phyloP scores from a whole-genome alignment of 92 coral and sea anemone genomes.

The Heliopora coerulea region DNA sequence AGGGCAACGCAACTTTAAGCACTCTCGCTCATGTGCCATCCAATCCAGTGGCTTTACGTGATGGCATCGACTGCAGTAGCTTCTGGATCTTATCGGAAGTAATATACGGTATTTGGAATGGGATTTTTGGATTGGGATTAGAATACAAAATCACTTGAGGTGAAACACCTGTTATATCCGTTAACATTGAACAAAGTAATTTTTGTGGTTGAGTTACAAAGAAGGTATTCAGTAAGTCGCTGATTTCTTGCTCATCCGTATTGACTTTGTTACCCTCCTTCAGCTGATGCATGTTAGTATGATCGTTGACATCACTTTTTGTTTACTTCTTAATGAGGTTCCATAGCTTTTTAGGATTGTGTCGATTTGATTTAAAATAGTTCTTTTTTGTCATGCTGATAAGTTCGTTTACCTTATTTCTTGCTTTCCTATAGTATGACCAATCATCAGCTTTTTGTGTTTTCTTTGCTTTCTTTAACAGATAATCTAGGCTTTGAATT shows the following conservation, averaged over 20 bases:
- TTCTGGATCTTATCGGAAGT: background rate
- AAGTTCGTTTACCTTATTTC: background rate
- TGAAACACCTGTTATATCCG: background rate
- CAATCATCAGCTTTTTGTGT: constrained; percentile 2
- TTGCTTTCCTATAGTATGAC: background rate
- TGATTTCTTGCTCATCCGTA: background rate
- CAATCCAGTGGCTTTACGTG: constrained; percentile 46
- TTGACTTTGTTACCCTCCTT: background rate
- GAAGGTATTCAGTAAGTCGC: background rate
- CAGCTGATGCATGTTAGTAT: background rate
- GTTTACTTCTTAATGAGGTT: background rate
- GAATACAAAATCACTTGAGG: no score
- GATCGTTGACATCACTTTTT: background rate
- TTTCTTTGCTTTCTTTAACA: constrained; percentile 6
- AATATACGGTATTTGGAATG: background rate
- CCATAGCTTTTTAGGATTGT: constrained; percentile 12
- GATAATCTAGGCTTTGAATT: background rate
- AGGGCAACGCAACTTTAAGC: constrained; percentile 39
- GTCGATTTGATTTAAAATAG: constrained; percentile 6
- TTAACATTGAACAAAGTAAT: background rate
- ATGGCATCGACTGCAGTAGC: background rate
- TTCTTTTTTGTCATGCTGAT: constrained; percentile 1
- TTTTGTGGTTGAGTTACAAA: background rate
- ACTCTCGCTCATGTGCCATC: constrained; percentile 38
- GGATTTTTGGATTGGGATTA: no score